Evolutionary conservation across 1,140 invertebrate species (phyloP), one percentile per base, ranked within the genome.

Genomic region (Lucilia cuprina): DNA sequence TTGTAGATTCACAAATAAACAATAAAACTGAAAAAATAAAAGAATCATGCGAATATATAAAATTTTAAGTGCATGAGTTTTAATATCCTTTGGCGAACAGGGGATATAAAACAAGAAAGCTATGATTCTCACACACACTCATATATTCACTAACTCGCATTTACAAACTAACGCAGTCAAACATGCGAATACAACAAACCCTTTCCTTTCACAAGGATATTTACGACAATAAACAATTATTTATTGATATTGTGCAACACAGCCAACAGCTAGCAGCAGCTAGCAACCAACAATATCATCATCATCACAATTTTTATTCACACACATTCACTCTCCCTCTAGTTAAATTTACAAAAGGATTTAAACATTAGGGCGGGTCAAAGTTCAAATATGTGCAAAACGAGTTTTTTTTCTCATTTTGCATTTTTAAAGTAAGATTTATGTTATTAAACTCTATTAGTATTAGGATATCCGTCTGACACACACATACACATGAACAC

Each of bases 41-140:
- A n/a, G 55, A 14, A 60, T 0, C 13, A 60, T 60, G 7, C 14
- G 55, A n/a, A 78, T 17, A 41, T 19, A 49, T 50, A 8, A 9
- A 41, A 80, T 21, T 49, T 80, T 80, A 49, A 80, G 41, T 80
- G 74, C 74, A 77, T 7, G 50, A 55, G 12, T 55, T 55, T 55
- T 13, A 55, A 55, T 55, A 55, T 55, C 50, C 50, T 55, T 55
- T 55, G 50, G 50, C 60, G 19, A 21, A 70, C n/a, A 9, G 65
- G 25, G n/a, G n/a, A 70, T 21, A 21, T 70, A 12, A 70, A 70
- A 21, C 21, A 21, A 19, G n/a, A 5, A 7, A 30, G 25, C 25
- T 30, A 2, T 65, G 60, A 17, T 8, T n/a, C 17, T 7, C 13
- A n/a, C 12, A 65, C 55, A 65, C 55, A n/a, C n/a, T n/a, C 55